phyloP scores from a whole-genome alignment of 2,888 invertebrate species.

The Embidobia sp. region DNA sequence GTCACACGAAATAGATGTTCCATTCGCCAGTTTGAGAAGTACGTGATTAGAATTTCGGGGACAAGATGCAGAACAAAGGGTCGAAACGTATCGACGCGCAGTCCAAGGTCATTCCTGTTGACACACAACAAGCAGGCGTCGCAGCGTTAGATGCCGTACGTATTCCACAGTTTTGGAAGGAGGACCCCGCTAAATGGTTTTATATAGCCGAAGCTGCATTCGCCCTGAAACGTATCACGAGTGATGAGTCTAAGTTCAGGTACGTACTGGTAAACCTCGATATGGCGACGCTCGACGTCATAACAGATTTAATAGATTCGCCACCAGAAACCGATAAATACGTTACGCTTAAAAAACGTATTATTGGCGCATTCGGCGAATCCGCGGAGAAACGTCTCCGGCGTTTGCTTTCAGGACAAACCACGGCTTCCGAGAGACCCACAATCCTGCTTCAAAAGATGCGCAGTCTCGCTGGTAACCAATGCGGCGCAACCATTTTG shows the following conservation, averaged over 20 bases:
- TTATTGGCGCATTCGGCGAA: not conserved
- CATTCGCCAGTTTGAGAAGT: too few relatives aligned
- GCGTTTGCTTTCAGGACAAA: conserved; percentile 52
- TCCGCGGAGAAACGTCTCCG: conserved; percentile 5
- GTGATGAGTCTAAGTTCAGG: conserved; percentile 34
- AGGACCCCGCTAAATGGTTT: conserved; percentile 33
- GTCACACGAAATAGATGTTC: too few relatives aligned
- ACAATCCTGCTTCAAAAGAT: conserved; percentile 8
- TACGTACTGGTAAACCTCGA: conserved; percentile 17
- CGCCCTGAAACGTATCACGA: conserved; percentile 6
- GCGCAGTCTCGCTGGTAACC: conserved; percentile 1
- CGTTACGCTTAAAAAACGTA: not conserved
- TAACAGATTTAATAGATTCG: conserved; percentile 1
- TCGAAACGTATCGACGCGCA: too few relatives aligned
- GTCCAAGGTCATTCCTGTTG: too few relatives aligned
- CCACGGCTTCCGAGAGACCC: not conserved
- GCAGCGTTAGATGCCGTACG: not conserved
- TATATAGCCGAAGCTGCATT: conserved; percentile 18
- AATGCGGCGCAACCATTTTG: conserved; percentile 13
- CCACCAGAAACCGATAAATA: conserved; percentile 1
- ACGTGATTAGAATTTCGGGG: too few relatives aligned
- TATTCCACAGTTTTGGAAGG: conserved; percentile 20
- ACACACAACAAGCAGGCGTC: not conserved
- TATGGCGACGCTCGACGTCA: not conserved
- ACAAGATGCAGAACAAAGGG: too few relatives aligned